Base-by-base conservation (phyloP, 1,140 invertebrate genomes). In the Caenorhabditis latens region DNA sequence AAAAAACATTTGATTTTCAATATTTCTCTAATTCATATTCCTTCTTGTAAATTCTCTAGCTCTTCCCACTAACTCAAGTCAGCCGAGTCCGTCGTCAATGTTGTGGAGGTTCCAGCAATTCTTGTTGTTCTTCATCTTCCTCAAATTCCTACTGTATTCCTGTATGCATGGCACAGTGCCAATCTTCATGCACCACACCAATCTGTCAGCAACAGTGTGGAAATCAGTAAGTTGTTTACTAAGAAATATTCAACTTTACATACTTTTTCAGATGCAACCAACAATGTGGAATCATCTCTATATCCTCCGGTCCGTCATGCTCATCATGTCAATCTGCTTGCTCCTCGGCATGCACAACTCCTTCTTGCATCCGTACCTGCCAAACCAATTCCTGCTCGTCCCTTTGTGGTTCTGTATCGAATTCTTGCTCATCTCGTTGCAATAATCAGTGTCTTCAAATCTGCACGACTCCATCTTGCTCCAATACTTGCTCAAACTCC, bases 31-130 rank as follows among this genome's bases (percentile, higher is more conserved):
- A 32, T 32, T 32, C 32, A 32, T 32, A 32, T 32, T 32, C 32
- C 32, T 32, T 2, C 32, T 32, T 32, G 0, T 32, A 0, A 0
- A 32, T 32, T 11, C 50, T 79, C 2, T 46, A 79, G 71, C 71
- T 50, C 4, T 50, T 79, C 46, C 46, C 71, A 11, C 46, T 79
- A 19, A 50, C 46, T 0, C 7, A 46, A 3, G 71, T 79, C 6
- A 79, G 71, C 46, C 43, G 71, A 79, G 71, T 79, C 4, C 71
- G 71, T 53, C 71, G 71, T 8, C 71, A 79, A 79, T 79, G 71
- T 24, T 79, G 71, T 79, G 71, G 71, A 6, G 21, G 43, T 24
- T 14, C n/a, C 6, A 79, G 71, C 8, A 43, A 14, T 11, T 50
- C 71, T 6, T 79, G 71, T 53, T 79, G 71, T n/a, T 79, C 71